Percentiles rank a stretch among this genome's conserved stretches.
Evolutionary conservation across 2,113 vertebrate species (phyloP).

Genomic region (Cynoglossus semilaevis): DNA sequence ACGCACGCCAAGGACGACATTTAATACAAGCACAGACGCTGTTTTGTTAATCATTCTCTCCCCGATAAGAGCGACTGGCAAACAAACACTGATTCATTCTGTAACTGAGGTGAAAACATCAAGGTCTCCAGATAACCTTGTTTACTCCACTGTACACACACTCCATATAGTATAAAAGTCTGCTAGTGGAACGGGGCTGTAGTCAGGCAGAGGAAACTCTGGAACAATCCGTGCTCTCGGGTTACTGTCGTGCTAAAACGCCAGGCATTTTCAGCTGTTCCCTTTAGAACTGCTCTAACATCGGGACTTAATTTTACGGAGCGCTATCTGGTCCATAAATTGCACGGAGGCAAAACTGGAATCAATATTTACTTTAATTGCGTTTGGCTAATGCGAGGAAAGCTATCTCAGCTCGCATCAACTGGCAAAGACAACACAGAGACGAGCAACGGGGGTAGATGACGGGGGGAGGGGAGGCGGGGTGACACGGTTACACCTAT

Average conservation of each 20-base stretch:
- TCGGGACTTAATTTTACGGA: conserved; percentile 33
- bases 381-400: conserved; percentile 56
- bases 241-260: conserved; percentile 8
- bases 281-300: conserved; percentile 38
- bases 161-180: conserved; percentile 23
- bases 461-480: conserved; percentile 24
- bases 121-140: conserved; percentile 63
- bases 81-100: conserved; percentile 43
- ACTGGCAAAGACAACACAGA: conserved; percentile 21
- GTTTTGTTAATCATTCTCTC: conserved; percentile 44
- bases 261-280: neutral
- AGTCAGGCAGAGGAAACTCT: conserved; percentile 3
- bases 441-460: conserved; percentile 37
- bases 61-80: conserved; percentile 41
- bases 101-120: conserved; percentile 37
- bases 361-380: conserved; percentile 65
- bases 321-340: conserved; percentile 41
- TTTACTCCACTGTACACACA: conserved; percentile 31
- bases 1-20: conserved; percentile 31
- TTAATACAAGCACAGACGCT: conserved; percentile 27
- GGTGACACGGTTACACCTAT: conserved; percentile 50
- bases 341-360: conserved; percentile 50
- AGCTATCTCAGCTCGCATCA: conserved; percentile 58
- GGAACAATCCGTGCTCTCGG: conserved; percentile 25
- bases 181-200: neutral